Evolutionary conservation across 1,140 invertebrate species (phyloP).

Genomic region (Lepeophtheirus salmonis): DNA sequence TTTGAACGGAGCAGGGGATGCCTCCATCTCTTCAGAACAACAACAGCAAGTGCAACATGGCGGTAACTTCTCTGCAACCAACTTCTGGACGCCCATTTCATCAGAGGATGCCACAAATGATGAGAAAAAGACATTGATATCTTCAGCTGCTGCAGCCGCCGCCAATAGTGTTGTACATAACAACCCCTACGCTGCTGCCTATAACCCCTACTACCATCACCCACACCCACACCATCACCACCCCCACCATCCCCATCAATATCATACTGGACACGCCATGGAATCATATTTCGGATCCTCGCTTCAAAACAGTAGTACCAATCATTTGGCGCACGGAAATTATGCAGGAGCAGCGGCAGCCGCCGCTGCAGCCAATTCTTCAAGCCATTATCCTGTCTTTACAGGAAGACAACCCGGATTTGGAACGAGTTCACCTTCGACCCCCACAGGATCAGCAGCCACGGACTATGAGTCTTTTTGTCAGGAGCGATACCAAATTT

Average conservation of each 20-base stretch:
- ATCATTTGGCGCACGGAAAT: no score
- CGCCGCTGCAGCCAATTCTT: no score
- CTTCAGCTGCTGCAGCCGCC: no score
- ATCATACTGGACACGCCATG: neutral
- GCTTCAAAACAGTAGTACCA: no score
- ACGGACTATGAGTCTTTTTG: neutral
- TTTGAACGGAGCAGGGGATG: neutral
- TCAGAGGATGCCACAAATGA: neutral
- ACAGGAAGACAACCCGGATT: neutral
- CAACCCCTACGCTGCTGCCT: neutral
- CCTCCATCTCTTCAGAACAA: no score
- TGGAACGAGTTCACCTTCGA: neutral
- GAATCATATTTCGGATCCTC: neutral
- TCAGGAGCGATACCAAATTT: neutral
- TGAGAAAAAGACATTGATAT: neutral
- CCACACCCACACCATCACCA: neutral
- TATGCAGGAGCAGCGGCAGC: no score
- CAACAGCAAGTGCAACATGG: neutral
- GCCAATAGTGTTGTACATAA: no score
- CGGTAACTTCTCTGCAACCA: no score
- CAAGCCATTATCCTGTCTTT: neutral
- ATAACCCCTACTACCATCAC: neutral
- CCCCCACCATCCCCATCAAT: neutral
- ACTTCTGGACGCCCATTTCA: neutral
- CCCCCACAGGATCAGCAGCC: neutral